phyloP scores from a whole-genome alignment of 2,113 vertebrate genomes.

The Lepus europaeus region DNA sequence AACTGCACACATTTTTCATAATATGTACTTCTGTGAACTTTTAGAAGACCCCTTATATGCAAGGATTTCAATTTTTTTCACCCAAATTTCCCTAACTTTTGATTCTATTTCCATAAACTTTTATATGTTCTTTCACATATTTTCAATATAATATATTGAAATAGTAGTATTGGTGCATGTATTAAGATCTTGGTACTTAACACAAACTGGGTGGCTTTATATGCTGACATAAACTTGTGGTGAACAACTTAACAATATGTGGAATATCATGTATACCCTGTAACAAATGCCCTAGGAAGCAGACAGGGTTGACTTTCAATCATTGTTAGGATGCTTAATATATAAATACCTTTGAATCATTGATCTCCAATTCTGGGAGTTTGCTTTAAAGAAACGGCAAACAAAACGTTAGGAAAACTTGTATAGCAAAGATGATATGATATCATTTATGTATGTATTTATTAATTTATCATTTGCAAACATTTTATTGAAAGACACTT shows the following conservation, averaged over 20 bases:
- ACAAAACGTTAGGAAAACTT: not conserved
- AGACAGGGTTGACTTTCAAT: not conserved
- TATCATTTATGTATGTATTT: not conserved
- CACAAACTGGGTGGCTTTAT: not conserved
- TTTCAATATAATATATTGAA: not conserved
- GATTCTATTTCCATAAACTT: no score
- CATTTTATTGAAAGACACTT: not conserved
- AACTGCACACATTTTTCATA: no score
- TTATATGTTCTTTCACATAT: no score
- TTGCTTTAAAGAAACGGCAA: not conserved
- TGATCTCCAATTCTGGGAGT: not conserved
- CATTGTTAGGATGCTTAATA: not conserved
- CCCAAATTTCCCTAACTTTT: no score
- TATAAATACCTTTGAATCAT: not conserved
- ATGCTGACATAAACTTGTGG: not conserved
- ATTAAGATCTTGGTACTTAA: not conserved
- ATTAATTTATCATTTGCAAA: not conserved
- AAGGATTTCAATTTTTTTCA: no score
- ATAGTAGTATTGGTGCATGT: not conserved
- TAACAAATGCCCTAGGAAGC: not conserved
- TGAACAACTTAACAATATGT: slow-evolving; percentile 21
- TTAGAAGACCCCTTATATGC: no score
- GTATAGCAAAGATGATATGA: not conserved
- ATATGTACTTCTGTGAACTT: no score
- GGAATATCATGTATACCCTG: not conserved